Evolutionary conservation across 1,140 invertebrate species (phyloP).

Genomic region (Ladona fulva): DNA sequence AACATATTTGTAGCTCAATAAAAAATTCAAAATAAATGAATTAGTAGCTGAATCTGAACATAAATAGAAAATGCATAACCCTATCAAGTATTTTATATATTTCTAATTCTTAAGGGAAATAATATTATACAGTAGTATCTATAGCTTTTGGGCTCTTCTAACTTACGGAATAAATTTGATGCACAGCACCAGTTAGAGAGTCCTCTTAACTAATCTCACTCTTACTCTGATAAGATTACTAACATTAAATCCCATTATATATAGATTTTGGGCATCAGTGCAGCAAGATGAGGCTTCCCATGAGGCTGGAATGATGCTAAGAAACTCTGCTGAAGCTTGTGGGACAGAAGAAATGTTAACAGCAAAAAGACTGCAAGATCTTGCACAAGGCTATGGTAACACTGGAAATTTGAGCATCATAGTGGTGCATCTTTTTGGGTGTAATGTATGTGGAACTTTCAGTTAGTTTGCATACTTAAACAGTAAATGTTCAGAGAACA

Average conservation of each 20-base stretch:
- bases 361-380: slow-evolving; percentile 68
- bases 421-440: slow-evolving; percentile 49
- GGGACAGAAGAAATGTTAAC: slow-evolving; percentile 47
- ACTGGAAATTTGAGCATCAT: slow-evolving; percentile 71
- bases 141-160: too few relatives aligned
- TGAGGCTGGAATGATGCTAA: slow-evolving; percentile 46
- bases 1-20: too few relatives aligned
- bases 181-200: too few relatives aligned
- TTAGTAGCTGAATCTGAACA: too few relatives aligned
- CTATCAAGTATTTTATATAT: too few relatives aligned
- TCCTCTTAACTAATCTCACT: too few relatives aligned
- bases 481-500: not conserved
- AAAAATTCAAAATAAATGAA: too few relatives aligned
- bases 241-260: not conserved
- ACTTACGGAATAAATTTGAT: too few relatives aligned
- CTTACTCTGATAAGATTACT: too few relatives aligned
- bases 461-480: not conserved
- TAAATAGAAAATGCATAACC: too few relatives aligned
- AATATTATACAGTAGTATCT: too few relatives aligned
- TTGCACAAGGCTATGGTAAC: slow-evolving; percentile 71
- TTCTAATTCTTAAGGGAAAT: too few relatives aligned
- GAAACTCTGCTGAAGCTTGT: not conserved
- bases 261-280: slow-evolving; percentile 55
- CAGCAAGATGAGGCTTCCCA: slow-evolving; percentile 61
- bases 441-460: not conserved